A percentile compares a stretch with the other conserved stretches of the same genome.
phyloP scores from a whole-genome alignment of 2,888 invertebrate species.

The Strigamia maritima region DNA sequence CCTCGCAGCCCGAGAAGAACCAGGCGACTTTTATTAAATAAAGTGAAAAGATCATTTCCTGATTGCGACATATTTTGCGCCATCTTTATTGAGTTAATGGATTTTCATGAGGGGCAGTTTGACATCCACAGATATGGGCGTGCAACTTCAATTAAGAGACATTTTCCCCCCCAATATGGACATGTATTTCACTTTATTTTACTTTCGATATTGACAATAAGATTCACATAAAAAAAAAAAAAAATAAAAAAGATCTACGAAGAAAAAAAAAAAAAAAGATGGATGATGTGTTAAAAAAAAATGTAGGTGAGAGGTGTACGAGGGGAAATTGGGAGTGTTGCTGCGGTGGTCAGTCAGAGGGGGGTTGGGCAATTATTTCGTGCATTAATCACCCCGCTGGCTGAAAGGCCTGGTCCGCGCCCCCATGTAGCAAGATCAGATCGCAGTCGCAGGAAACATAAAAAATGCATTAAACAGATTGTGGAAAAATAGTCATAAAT shows the following conservation, averaged over 20 bases:
- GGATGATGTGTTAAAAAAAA: neutral
- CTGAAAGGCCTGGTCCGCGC: neutral
- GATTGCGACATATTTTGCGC: conserved; percentile 17
- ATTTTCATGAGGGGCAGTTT: neutral
- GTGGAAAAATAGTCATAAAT: conserved; percentile 37
- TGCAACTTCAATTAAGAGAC: neutral
- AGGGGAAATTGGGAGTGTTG: neutral
- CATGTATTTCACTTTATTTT: neutral
- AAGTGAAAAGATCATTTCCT: conserved; percentile 35
- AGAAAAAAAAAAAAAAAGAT: neutral
- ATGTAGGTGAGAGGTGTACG: neutral
- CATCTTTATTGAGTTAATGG: conserved; percentile 25
- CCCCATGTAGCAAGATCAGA: conserved; percentile 17
- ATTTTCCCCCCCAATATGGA: neutral
- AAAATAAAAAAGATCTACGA: no score
- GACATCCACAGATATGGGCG: neutral
- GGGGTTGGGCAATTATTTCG: conserved; percentile 34
- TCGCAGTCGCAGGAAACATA: conserved; percentile 34
- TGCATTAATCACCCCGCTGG: conserved; percentile 30
- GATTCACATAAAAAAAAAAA: no score
- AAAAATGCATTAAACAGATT: conserved; percentile 39
- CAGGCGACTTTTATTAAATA: conserved; percentile 29
- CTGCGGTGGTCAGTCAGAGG: conserved; percentile 22
- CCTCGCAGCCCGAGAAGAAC: neutral
- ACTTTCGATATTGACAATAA: neutral